phyloP scores from a whole-genome alignment of 2,113 vertebrate species.

The Lepisosteus osseus region DNA sequence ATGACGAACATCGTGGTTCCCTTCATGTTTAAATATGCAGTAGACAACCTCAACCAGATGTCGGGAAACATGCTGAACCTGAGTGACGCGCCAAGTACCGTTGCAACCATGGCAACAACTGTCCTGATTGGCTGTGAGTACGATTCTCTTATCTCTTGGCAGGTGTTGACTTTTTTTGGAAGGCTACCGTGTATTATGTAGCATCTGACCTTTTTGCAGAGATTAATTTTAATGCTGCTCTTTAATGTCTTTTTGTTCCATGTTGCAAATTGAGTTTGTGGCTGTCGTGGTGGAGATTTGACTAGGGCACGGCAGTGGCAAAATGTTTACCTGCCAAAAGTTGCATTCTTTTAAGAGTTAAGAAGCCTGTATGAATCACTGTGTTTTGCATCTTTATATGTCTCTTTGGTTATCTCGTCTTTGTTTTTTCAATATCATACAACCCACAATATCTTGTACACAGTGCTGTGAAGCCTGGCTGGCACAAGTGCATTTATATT shows the following conservation, averaged over 20 bases:
- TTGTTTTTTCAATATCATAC: too few relatives aligned
- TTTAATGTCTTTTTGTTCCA: constrained; percentile 29
- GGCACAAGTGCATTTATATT: too few relatives aligned
- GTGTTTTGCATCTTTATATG: too few relatives aligned
- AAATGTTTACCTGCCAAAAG: too few relatives aligned
- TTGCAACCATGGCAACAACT: constrained; percentile 90
- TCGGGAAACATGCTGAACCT: constrained; percentile 93
- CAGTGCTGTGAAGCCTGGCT: too few relatives aligned
- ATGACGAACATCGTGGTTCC: constrained; percentile 91
- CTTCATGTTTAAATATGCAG: constrained; percentile 99
- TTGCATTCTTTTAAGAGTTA: too few relatives aligned
- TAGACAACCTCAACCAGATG: constrained; percentile 94
- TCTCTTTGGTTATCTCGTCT: too few relatives aligned
- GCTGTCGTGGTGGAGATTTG: too few relatives aligned
- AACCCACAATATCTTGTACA: too few relatives aligned
- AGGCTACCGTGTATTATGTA: constrained; percentile 57
- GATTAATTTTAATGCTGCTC: constrained; percentile 48
- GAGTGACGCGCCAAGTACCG: constrained; percentile 83
- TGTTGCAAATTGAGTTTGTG: too few relatives aligned
- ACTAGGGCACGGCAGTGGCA: too few relatives aligned
- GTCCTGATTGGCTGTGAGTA: constrained; percentile 96
- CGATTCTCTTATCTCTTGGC: constrained; percentile 46
- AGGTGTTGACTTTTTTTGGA: constrained; percentile 53
- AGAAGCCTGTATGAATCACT: too few relatives aligned
- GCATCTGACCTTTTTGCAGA: constrained; percentile 60